These are phyloP conservation scores for Megamerina dolium DNA, from an alignment of 2,888 invertebrate species.

Conservation along the genomic window DNA sequence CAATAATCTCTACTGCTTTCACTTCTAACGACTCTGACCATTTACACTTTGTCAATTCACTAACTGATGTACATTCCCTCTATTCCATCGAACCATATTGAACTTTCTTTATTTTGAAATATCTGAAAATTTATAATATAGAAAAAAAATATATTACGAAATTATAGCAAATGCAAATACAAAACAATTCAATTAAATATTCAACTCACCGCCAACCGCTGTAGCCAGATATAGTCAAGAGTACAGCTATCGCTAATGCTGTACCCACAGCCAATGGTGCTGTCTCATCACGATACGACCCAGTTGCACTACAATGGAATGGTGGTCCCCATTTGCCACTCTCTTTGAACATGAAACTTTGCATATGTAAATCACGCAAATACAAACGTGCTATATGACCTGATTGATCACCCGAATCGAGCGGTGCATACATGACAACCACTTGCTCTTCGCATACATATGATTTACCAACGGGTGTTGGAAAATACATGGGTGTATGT, in stretches of 20 bases:
- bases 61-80: conserved; percentile 10
- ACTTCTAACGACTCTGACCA: too few species aligned
- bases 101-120: conserved; percentile 83
- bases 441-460: conserved; percentile 69
- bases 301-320: conserved; percentile 51
- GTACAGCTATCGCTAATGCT: conserved; percentile 73
- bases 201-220: conserved; percentile 55
- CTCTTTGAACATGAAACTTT: conserved; percentile 84
- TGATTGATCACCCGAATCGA: conserved; percentile 47
- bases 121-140: conserved; percentile 55
- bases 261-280: conserved; percentile 80
- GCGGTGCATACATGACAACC: conserved; percentile 57
- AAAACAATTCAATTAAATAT: too few species aligned
- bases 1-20: too few species aligned
- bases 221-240: conserved; percentile 77
- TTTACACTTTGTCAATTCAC: too few species aligned
- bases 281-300: conserved; percentile 67
- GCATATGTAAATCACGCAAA: conserved; percentile 66
- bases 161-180: too few species aligned
- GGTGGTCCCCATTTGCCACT: conserved; percentile 55
- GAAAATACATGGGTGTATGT: conserved; percentile 60
- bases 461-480: conserved; percentile 82
- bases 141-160: too few species aligned
- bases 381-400: conserved; percentile 59
- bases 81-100: conserved; percentile 90